Conservation (phyloP, 2,113 vertebrate genomes). For the Toxotes chatareus region DNA sequence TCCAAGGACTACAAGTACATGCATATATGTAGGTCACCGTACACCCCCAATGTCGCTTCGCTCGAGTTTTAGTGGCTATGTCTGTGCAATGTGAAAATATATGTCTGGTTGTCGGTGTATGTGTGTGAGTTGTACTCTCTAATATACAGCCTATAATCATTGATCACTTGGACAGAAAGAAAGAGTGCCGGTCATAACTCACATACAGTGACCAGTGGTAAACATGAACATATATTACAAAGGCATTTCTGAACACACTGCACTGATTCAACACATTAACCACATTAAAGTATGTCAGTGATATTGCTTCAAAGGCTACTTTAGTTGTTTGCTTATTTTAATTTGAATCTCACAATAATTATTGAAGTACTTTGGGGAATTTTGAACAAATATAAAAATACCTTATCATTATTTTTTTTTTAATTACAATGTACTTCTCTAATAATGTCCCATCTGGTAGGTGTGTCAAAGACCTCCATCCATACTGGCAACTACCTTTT, state of each 20-base stretch:
- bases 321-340: not conserved
- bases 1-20: constrained; percentile 43
- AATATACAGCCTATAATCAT: not conserved
- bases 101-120: not conserved
- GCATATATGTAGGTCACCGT: constrained; percentile 43
- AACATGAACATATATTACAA: not conserved
- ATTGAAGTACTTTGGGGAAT: not conserved
- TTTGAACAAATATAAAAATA: constrained; percentile 29
- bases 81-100: not conserved
- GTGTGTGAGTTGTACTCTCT: not conserved
- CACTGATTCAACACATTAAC: not conserved
- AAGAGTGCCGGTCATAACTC: not conserved
- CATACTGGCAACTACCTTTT: not conserved
- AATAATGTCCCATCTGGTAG: not conserved
- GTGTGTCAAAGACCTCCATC: not conserved
- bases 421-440: constrained; percentile 1
- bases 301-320: not conserved
- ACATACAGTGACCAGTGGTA: not conserved
- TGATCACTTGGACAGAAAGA: not conserved
- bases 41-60: not conserved
- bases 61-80: not conserved
- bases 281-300: not conserved
- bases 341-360: constrained; percentile 12
- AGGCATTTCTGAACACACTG: not conserved
- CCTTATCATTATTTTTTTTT: not conserved